Percentiles rank a stretch among this genome's conserved stretches.
phyloP scores from a whole-genome alignment of 2,113 vertebrate species.

The Semnornis frantzii region DNA sequence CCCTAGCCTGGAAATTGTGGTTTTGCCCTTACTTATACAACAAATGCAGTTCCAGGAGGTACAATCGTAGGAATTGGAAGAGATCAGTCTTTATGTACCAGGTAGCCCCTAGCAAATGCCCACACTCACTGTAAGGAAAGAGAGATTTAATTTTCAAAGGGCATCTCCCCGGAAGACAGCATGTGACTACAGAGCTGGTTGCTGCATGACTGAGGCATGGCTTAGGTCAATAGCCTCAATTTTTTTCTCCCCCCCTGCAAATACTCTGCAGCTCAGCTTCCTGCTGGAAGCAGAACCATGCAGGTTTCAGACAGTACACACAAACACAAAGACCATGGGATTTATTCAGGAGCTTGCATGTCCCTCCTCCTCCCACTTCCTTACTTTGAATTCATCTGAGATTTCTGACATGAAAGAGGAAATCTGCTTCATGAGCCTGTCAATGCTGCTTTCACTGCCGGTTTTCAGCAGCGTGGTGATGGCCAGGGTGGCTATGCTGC shows the following conservation, averaged over 20 bases:
- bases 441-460: conserved; percentile 84
- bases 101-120: neutral
- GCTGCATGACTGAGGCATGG: neutral
- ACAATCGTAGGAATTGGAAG: neutral
- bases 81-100: neutral
- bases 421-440: conserved; percentile 87
- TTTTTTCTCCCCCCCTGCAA: neutral
- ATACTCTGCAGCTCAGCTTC: neutral
- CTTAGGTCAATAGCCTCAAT: neutral
- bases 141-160: neutral
- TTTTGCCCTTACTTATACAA: neutral
- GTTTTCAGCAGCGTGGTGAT: conserved; percentile 85
- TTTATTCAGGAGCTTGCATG: neutral
- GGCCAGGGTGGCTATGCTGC: conserved; percentile 83
- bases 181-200: neutral
- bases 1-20: neutral
- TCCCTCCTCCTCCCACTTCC: neutral
- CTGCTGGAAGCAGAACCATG: neutral
- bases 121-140: neutral
- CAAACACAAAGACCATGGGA: neutral
- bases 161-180: neutral
- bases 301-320: neutral
- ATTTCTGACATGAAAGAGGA: conserved; percentile 88
- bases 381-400: conserved; percentile 84
- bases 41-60: neutral